Percentiles rank a stretch among this genome's conserved stretches.
phyloP scores from a whole-genome alignment of 2,113 vertebrate genomes.

The Periophthalmus modestus region DNA sequence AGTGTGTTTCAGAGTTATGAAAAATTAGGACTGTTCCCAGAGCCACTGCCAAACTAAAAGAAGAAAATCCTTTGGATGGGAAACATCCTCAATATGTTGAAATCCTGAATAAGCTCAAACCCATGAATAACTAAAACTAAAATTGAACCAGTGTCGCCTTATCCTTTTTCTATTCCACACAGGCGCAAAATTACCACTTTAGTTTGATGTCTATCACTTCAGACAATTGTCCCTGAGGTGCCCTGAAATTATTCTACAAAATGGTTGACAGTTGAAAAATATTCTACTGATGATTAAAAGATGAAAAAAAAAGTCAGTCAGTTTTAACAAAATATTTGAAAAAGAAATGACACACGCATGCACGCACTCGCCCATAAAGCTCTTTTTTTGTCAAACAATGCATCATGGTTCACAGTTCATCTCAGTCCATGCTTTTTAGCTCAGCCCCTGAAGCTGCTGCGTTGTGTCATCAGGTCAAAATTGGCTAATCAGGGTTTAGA shows the following conservation, averaged over 20 bases:
- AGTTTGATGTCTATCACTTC: background rate
- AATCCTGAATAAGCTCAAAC: too few species aligned
- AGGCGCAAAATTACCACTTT: background rate
- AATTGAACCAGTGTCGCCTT: too few species aligned
- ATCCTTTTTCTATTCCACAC: too few species aligned
- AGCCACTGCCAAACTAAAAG: too few species aligned
- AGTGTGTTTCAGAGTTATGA: too few species aligned
- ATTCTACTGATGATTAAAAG: background rate
- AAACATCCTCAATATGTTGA: too few species aligned
- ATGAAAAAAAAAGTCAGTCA: background rate
- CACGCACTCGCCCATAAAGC: too few species aligned
- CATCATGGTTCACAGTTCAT: background rate
- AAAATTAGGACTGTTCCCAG: too few species aligned
- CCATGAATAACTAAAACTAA: too few species aligned
- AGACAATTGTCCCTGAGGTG: background rate
- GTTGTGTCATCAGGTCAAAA: slow-evolving; percentile 61
- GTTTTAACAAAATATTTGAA: background rate
- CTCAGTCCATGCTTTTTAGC: slow-evolving; percentile 46
- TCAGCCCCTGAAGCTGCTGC: slow-evolving; percentile 44
- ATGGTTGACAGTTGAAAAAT: background rate
- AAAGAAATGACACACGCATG: background rate
- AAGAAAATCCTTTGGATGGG: too few species aligned
- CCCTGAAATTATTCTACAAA: background rate
- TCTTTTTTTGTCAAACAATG: background rate
- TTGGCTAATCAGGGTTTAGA: slow-evolving; percentile 63